These are phyloP conservation scores for Shinisaurus crocodilurus DNA, from an alignment of 2,113 vertebrate species.

Conservation along the genomic window DNA sequence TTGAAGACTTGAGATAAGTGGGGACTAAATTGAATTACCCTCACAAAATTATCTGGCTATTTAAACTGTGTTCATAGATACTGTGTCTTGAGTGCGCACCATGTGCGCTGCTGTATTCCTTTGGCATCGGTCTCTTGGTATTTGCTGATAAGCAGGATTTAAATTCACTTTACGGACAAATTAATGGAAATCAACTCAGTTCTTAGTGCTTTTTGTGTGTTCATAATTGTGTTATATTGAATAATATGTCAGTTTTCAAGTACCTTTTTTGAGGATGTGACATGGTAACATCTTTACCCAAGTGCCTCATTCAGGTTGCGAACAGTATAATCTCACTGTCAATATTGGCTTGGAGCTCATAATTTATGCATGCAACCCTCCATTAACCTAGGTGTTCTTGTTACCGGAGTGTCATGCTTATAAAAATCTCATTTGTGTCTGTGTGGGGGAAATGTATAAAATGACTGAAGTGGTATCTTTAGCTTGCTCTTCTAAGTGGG, in stretches of 20 bases:
- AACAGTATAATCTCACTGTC: background rate
- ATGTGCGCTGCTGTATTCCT: background rate
- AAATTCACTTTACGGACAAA: conserved; percentile 2
- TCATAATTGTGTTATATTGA: background rate
- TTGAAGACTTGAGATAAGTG: conserved; percentile 13
- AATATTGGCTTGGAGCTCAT: background rate
- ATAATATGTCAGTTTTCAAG: background rate
- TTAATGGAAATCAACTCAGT: background rate
- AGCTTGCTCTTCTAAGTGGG: accelerated
- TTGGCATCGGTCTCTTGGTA: background rate
- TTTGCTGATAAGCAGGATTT: background rate
- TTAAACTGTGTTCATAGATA: background rate
- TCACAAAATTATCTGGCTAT: background rate
- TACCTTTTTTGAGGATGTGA: background rate
- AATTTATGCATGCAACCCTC: background rate
- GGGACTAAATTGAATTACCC: conserved; percentile 2
- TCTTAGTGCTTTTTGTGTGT: background rate
- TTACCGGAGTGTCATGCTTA: background rate
- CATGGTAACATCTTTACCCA: background rate
- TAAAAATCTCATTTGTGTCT: background rate
- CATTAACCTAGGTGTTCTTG: background rate
- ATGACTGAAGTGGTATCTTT: background rate
- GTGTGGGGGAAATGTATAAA: background rate
- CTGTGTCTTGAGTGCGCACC: background rate
- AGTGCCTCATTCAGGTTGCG: background rate